These are phyloP conservation scores for Menura novaehollandiae DNA, from an alignment of 2,113 vertebrate genomes.

Conservation along the genomic window DNA sequence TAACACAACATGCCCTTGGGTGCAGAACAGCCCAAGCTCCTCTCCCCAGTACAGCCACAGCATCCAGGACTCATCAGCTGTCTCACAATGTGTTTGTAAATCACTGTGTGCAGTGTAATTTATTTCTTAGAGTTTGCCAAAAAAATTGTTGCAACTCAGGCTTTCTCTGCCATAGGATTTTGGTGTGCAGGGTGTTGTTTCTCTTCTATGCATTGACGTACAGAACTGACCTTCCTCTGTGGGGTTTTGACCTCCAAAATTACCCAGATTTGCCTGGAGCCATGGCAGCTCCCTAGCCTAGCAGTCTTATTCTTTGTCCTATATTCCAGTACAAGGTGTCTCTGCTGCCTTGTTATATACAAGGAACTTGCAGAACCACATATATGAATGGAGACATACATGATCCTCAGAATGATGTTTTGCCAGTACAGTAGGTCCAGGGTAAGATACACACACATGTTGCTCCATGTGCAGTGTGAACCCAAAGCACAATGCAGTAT, in stretches of 20 bases:
- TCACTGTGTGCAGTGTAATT: background rate
- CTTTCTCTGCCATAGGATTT: background rate
- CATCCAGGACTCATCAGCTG: background rate
- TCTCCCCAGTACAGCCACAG: background rate
- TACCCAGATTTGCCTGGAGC: background rate
- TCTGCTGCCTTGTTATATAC: background rate
- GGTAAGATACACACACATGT: background rate
- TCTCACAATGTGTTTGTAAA: background rate
- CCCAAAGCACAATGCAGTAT: background rate
- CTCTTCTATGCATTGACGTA: background rate
- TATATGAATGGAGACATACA: accelerated
- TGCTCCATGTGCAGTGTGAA: background rate
- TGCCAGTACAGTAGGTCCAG: background rate
- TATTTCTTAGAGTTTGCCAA: background rate
- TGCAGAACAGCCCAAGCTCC: background rate
- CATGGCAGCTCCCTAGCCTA: background rate
- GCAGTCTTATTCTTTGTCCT: background rate
- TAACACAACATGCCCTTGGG: background rate
- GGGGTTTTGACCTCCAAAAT: background rate
- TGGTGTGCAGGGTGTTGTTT: background rate
- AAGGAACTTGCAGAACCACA: background rate
- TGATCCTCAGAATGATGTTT: background rate
- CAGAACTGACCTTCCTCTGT: background rate
- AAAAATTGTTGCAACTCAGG: background rate
- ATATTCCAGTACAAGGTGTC: background rate